Base-by-base conservation (phyloP, 2,888 invertebrate species). In the Neoscelio sp. region DNA sequence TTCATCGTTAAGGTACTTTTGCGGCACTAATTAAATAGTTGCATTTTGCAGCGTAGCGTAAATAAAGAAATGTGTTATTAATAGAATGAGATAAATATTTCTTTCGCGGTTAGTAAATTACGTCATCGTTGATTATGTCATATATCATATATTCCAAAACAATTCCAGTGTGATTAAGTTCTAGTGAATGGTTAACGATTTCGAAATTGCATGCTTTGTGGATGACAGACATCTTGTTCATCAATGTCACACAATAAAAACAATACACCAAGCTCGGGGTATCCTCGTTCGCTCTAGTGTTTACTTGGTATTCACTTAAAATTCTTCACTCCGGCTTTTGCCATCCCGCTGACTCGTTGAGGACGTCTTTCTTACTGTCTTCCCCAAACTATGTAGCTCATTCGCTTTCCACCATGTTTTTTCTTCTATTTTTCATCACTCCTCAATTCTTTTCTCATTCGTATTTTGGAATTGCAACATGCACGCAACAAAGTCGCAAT, bases 261-360 rank as follows among this genome's bases (percentile, higher is more conserved):
- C 65, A 71, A 78, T 65, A 42, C 56, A 26, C 40, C 35, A 18
- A 12, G 48, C 23, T 33, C 33, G 40, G 46, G 48, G 38, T 23
- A 64, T 64, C 54, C 44, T 64, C 64, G 33, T 58, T 38, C 62
- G 54, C 46, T 54, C 46, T 15, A 38, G 52, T 67, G 77, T 77
- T 71, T 77, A 65, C 77, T 65, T 28, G 50, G 77, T 65, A 77
- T 77, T 77, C 83, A 84, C 85, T 85, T 85, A 82, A 78, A 83
- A 81, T 78, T 76, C 77, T 64, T 82, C 82, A 78, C 80, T 81
- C 56, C 65, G 71, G 58, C 33, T 50, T 60, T 76, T 78, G 64
- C 78, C 74, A 78, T 75, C 74, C 70, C 54, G 70, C 71, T 40
- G 33, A 58, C 62, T 74, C 64, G 56, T 58, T 44, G 65, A 30